Evolutionary conservation across 2,113 vertebrate genomes (phyloP), one percentile per base, ranked within the genome.

Genomic region (Grus americana): DNA sequence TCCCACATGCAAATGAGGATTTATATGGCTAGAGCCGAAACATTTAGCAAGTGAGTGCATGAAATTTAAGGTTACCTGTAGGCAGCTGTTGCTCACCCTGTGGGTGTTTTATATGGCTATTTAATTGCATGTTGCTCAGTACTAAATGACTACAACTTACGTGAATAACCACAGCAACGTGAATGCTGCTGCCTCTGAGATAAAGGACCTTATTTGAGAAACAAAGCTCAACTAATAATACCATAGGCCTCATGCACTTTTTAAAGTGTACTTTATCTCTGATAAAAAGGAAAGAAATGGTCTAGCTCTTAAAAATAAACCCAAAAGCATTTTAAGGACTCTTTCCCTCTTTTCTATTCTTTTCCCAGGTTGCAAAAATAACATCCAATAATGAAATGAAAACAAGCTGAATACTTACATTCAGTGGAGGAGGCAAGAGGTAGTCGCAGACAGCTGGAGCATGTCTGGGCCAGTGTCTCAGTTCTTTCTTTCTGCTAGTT

Each of bases 341-440:
- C 89, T 88, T 65, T 5, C 1, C 47, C 20, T 18, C 16, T 13
- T 58, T 83, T 61, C 88, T 89, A 68, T 96, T 85, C 92, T 97
- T 52, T 75, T 85, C 66, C 91, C 90, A 95, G 82, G 88, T 94
- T 93, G 88, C 92, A 96, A 95, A 97, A 96, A 94, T 76, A 97
- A 95, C 92, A 96, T 93, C 49, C 76, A 94, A 88, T 98, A 97
- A 98, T 98, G 97, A 98, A 98, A 98, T 97, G 91, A 97, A 98
- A 98, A 98, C 97, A 98, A 96, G 94, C 38, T 47, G 87, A 96
- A 75, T 49, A 52, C 92, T 84, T 95, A 58, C n/a, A 93, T 68
- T 81, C 40, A 26, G 30, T 26, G 91, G 95, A 92, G 97, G 97
- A 98, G 97, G 96, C 79, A 88, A 82, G 72, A 91, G 75, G 90